Base-by-base conservation (phyloP, 2,113 vertebrate genomes). In the Cyprinus carpio region DNA sequence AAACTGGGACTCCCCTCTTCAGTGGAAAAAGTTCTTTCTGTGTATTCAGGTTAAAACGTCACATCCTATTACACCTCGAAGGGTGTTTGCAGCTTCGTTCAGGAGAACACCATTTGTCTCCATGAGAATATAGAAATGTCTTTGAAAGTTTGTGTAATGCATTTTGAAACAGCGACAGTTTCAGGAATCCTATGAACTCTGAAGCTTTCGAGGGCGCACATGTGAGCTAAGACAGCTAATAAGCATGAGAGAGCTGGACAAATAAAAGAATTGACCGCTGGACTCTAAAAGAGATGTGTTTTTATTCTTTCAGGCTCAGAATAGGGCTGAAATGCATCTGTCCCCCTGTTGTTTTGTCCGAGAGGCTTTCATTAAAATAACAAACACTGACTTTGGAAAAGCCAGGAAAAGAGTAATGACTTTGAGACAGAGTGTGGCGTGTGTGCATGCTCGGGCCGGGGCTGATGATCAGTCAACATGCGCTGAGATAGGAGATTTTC, bases 351-450 rank as follows among this genome's bases (percentile, higher is more conserved):
- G 67, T 81, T 81, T 49, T 65, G 25, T 81, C 60, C 18, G 4
- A 81, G 27, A 62, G 79, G 79, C 62, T 67, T 81, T 81, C 62
- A 81, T 81, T 81, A 81, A 67, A 81, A 67, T 67, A 31, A 81
- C 79, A 81, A 81, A 81, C 79, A 81, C 51, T 81, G 79, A 81
- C 79, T 67, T 81, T 81, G 25, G 79, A 65, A 67, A 46, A 81
- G 60, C 78, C 40, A 65, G 65, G 78, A 81, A 81, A 81, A 31
- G 60, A 27, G 79, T 67, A 67, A 81, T 67, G 79, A 67, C 62
- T 81, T 81, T 81, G 79, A 67, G 79, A 20, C 16, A 4, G 60
- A 65, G 46, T 49, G 43, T 2, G 43, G 43, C 43, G 11, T 2
- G 43, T 46, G 25, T 23, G 54, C 76, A 23, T 67, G 62, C 62